Evolutionary conservation across 2,113 vertebrate species (phyloP).

Genomic region (Hyaena hyaena): DNA sequence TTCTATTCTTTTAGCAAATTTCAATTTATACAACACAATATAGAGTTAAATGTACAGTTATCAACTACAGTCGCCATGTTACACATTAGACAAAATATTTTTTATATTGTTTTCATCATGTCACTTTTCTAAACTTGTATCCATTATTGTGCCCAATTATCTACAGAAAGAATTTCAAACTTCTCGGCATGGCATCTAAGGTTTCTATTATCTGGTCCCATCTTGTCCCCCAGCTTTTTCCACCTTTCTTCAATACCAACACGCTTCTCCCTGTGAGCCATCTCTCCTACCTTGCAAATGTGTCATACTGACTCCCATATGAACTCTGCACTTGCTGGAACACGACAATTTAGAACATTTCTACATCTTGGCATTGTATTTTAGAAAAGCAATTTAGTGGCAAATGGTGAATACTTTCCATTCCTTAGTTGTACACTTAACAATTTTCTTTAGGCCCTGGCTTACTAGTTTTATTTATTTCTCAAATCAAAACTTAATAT

Average conservation of each 20-base stretch:
- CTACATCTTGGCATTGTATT: not conserved
- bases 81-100: not conserved
- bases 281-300: not conserved
- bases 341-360: not conserved
- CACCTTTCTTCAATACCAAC: not conserved
- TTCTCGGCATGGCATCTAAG: not conserved
- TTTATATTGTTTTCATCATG: conserved; percentile 8
- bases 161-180: not conserved
- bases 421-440: conserved; percentile 30
- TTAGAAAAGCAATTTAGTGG: conserved; percentile 32
- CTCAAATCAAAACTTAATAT: conserved; percentile 27
- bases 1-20: not conserved
- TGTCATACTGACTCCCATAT: not conserved
- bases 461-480: conserved; percentile 45
- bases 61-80: not conserved
- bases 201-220: not conserved
- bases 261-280: not conserved
- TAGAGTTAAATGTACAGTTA: not conserved
- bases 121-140: not conserved
- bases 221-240: not conserved
- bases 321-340: not conserved
- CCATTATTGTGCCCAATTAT: not conserved
- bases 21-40: not conserved
- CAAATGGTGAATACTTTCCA: conserved; percentile 50
- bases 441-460: conserved; percentile 7